A percentile compares a stretch with the other conserved stretches of the same genome.
These are phyloP conservation scores for Kryptolebias marmoratus DNA, from an alignment of 2,113 vertebrate species.

Conservation along the genomic window DNA sequence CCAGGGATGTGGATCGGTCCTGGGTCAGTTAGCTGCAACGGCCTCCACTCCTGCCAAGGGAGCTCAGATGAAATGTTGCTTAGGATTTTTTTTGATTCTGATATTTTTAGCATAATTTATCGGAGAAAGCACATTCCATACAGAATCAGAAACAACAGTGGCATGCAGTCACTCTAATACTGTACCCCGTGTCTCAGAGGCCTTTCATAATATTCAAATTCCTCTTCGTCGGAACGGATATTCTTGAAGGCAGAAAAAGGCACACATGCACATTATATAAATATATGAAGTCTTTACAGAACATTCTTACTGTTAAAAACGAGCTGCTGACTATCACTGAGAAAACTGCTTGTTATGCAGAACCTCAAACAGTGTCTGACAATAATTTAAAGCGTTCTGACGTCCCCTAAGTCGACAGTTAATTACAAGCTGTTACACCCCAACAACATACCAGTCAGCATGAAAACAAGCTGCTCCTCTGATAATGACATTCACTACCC, in stretches of 20 bases:
- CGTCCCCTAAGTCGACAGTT: conserved; percentile 21
- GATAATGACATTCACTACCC: conserved; percentile 23
- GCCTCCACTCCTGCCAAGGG: conserved; percentile 64
- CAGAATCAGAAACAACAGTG: neutral
- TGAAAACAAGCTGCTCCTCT: conserved; percentile 43
- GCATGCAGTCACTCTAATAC: conserved; percentile 56
- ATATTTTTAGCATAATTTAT: neutral
- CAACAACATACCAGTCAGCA: conserved; percentile 28
- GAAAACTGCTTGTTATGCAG: conserved; percentile 3
- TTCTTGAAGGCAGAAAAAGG: conserved; percentile 59
- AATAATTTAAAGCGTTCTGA: conserved; percentile 11
- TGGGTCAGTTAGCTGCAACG: conserved; percentile 41
- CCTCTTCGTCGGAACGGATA: conserved; percentile 57
- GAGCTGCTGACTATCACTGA: neutral
- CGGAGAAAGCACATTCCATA: neutral
- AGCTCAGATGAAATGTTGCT: conserved; percentile 39
- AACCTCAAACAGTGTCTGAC: conserved; percentile 3
- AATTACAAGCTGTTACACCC: conserved; percentile 14
- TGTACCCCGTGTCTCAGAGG: conserved; percentile 64
- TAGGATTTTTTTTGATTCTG: neutral
- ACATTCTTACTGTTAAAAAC: neutral
- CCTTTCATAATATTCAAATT: conserved; percentile 58
- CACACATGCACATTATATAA: conserved; percentile 19
- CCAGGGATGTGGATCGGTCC: conserved; percentile 67
- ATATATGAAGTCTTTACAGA: neutral